Percentiles rank a stretch among this genome's conserved stretches.
These are phyloP conservation scores for Sebastes nivosus DNA, from an alignment of 2,797 vertebrate genomes.

Conservation along the genomic window DNA sequence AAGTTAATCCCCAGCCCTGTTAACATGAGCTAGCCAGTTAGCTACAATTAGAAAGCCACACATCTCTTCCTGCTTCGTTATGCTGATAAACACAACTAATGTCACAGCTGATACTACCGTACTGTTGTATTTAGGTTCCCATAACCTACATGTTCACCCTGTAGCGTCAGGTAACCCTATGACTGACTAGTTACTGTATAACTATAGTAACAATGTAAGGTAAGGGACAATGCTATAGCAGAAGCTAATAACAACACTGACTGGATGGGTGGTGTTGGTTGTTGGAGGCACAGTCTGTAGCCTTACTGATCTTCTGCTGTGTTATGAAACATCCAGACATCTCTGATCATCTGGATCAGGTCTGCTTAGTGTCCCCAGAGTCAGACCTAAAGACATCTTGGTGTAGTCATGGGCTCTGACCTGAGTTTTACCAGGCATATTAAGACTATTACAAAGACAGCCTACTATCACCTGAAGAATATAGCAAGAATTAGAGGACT, in stretches of 20 bases:
- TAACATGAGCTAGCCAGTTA: not conserved
- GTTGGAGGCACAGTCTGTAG: not conserved
- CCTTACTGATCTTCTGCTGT: too few relatives aligned
- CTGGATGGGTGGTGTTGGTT: not conserved
- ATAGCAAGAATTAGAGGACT: too few relatives aligned
- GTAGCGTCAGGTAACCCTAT: fast-evolving
- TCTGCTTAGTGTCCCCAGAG: too few relatives aligned
- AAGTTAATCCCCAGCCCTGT: too few relatives aligned
- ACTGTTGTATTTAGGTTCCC: not conserved
- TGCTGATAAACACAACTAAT: not conserved
- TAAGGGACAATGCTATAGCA: not conserved
- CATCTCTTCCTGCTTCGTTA: not conserved
- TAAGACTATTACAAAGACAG: too few relatives aligned
- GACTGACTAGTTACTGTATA: fast-evolving
- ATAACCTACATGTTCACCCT: not conserved
- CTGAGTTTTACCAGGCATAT: too few relatives aligned
- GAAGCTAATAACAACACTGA: not conserved
- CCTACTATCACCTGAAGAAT: too few relatives aligned
- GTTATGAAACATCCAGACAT: too few relatives aligned
- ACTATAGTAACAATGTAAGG: not conserved
- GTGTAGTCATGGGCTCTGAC: too few relatives aligned
- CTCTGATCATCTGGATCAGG: too few relatives aligned
- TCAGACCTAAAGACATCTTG: too few relatives aligned
- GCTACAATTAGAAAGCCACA: not conserved
- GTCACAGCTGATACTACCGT: not conserved